These are phyloP conservation scores for Xestia ashworthii DNA, from an alignment of 2,888 invertebrate genomes.

Conservation along the genomic window DNA sequence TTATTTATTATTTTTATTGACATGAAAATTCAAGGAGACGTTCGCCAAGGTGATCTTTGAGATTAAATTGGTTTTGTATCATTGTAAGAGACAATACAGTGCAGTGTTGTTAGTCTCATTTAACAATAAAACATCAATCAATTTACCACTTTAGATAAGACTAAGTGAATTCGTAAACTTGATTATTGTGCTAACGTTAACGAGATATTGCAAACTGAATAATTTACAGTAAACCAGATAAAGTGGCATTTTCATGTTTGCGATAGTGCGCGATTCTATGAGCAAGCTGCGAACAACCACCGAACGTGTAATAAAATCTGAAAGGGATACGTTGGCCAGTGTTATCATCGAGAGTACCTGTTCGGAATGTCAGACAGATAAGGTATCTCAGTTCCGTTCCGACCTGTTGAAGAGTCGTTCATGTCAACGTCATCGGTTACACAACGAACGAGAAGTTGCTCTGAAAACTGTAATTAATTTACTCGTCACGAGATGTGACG, in stretches of 20 bases:
- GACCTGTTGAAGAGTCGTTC: conserved; percentile 68
- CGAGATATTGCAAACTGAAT: conserved; percentile 35
- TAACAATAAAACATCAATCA: conserved; percentile 27
- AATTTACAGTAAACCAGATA: conserved; percentile 32
- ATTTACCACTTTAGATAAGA: conserved; percentile 24
- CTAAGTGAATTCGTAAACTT: conserved; percentile 21
- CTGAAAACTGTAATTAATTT: conserved; percentile 70
- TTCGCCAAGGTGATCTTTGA: conserved; percentile 27
- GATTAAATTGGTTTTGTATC: conserved; percentile 25
- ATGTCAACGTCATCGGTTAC: conserved; percentile 71
- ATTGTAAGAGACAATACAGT: conserved; percentile 10
- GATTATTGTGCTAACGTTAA: conserved; percentile 17
- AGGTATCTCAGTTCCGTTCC: conserved; percentile 74
- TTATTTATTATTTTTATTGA: not conserved
- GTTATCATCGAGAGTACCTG: conserved; percentile 69
- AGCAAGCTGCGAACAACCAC: conserved; percentile 25
- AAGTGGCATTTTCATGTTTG: conserved; percentile 30
- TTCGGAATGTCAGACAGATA: conserved; percentile 71
- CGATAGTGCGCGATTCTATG: conserved; percentile 38
- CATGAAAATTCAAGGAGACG: conserved; percentile 12
- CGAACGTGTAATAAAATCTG: conserved; percentile 51
- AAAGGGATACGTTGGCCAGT: conserved; percentile 56
- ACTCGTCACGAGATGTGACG: conserved; percentile 71
- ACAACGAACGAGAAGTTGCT: conserved; percentile 63
- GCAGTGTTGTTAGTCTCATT: conserved; percentile 11